Conservation (phyloP, 2,797 vertebrate genomes). For the Pithecia hirsuta region DNA sequence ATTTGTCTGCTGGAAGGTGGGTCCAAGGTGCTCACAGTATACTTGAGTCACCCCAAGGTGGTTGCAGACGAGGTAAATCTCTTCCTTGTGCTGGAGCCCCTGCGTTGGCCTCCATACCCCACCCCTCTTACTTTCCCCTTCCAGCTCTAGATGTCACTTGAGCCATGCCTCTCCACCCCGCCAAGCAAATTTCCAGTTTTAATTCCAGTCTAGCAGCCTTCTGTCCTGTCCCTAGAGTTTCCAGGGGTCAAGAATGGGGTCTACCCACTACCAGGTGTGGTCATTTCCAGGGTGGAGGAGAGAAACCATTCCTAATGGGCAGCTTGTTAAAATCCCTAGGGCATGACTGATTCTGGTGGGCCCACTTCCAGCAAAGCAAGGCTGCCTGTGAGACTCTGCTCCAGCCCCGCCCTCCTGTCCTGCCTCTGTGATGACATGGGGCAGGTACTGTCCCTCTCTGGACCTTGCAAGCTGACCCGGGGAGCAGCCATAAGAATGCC, state of each 20-base stretch:
- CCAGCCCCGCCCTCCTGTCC: neutral
- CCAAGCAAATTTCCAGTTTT: neutral
- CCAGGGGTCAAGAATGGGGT: neutral
- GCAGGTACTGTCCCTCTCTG: neutral
- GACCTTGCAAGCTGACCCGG: neutral
- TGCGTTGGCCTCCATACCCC: neutral
- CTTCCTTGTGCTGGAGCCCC: neutral
- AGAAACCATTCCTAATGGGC: neutral
- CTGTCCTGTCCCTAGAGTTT: neutral
- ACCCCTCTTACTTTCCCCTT: neutral
- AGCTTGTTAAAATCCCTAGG: neutral
- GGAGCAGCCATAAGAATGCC: neutral
- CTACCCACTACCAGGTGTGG: neutral
- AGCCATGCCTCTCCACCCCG: neutral
- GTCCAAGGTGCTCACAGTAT: neutral
- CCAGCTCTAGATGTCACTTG: neutral
- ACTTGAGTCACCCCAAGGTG: rapidly evolving
- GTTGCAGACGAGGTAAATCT: neutral
- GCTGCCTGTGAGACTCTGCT: neutral
- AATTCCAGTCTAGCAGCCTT: neutral
- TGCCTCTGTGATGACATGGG: neutral
- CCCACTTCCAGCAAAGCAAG: neutral
- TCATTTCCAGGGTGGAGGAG: neutral
- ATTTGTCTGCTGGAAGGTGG: neutral
- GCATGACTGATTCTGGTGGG: neutral